Evolutionary conservation across 2,797 vertebrate genomes (phyloP).

Genomic region (Orientallactaga sibirica): DNA sequence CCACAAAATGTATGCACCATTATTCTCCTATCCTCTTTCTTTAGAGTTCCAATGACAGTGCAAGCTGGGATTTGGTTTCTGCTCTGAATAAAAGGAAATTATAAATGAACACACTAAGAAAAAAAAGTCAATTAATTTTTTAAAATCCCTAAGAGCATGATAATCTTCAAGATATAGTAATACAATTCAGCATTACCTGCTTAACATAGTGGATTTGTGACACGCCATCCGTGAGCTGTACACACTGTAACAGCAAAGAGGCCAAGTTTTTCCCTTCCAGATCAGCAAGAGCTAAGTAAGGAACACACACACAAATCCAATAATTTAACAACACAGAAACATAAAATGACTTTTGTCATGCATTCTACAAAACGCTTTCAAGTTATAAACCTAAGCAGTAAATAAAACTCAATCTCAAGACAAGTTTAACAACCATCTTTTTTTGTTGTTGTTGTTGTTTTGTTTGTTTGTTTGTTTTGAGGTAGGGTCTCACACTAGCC

Average conservation of each 20-base stretch:
- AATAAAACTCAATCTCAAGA: neutral
- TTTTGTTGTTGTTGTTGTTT: no score
- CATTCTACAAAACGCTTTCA: slow-evolving; percentile 33
- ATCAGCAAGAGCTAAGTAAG: slow-evolving; percentile 87
- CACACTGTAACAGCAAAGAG: slow-evolving; percentile 90
- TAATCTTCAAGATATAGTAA: neutral
- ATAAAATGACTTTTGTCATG: neutral
- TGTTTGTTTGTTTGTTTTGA: no score
- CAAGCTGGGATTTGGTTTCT: neutral
- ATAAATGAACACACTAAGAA: slow-evolving; percentile 45
- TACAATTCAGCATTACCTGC: slow-evolving; percentile 89
- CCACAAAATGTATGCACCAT: no score
- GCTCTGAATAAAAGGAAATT: slow-evolving; percentile 25
- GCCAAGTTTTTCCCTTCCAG: slow-evolving; percentile 89
- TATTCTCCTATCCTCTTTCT: neutral
- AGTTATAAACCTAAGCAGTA: slow-evolving; percentile 10
- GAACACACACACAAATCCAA: slow-evolving; percentile 11
- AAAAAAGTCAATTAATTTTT: slow-evolving; percentile 21
- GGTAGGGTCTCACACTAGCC: no score
- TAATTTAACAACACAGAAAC: neutral
- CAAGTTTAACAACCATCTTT: neutral
- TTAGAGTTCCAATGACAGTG: neutral
- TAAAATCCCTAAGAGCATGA: neutral
- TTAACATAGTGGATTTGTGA: slow-evolving; percentile 95
- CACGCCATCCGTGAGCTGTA: slow-evolving; percentile 91